Evolutionary conservation across 2,888 invertebrate species (phyloP).

Genomic region (Bellardia bayeri): DNA sequence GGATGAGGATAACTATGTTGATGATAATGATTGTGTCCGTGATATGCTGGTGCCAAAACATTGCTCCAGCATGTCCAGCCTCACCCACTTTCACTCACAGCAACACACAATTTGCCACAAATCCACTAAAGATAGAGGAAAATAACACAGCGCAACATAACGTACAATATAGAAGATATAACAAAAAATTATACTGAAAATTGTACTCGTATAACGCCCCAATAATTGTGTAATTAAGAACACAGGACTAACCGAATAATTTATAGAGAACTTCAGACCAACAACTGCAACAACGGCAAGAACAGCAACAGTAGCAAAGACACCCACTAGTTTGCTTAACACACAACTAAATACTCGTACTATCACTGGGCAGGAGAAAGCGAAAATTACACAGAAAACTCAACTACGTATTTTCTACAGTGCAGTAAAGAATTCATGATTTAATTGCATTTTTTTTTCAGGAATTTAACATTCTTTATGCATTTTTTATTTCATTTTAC

Average conservation of each 20-base stretch:
- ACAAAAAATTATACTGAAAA: constrained; percentile 29
- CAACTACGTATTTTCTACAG: neutral
- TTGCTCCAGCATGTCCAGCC: constrained; percentile 34
- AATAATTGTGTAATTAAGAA: constrained; percentile 72
- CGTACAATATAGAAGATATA: neutral
- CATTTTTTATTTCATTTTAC: too few relatives aligned
- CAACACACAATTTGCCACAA: constrained; percentile 34
- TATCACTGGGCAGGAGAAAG: neutral
- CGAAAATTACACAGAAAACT: constrained; percentile 20
- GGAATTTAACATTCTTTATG: too few relatives aligned
- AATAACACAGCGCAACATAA: constrained; percentile 19
- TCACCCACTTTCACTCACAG: constrained; percentile 35
- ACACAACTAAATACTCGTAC: constrained; percentile 25
- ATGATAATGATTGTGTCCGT: neutral
- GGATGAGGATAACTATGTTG: constrained; percentile 1
- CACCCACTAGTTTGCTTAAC: neutral
- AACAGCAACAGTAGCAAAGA: constrained; percentile 20
- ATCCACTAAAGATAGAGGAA: constrained; percentile 13
- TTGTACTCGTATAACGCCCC: constrained; percentile 68
- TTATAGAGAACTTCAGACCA: constrained; percentile 56
- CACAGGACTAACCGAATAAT: constrained; percentile 69
- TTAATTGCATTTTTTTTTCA: neutral
- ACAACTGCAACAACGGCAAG: constrained; percentile 6
- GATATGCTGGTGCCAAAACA: constrained; percentile 11
- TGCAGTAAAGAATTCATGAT: neutral